Percentiles rank a stretch among this genome's conserved stretches.
These are phyloP conservation scores for Rhea pennata DNA, from an alignment of 2,113 vertebrate species.

Conservation along the genomic window DNA sequence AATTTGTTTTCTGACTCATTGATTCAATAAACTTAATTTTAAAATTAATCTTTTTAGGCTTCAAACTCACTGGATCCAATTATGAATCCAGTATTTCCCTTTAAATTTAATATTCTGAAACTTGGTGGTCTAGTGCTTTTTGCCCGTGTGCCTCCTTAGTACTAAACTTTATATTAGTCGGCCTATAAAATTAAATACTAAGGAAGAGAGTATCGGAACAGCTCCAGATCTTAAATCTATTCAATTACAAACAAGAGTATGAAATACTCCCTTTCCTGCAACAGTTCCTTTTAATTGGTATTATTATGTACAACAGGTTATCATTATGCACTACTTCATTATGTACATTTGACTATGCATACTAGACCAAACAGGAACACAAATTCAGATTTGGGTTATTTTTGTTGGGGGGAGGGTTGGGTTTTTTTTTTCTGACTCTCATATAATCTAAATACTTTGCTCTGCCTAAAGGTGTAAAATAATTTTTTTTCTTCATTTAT, in stretches of 20 bases:
- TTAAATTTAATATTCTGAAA: constrained; percentile 59
- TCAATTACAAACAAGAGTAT: not conserved
- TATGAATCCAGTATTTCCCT: constrained; percentile 7
- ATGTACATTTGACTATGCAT: not conserved
- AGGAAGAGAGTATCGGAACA: constrained; percentile 4
- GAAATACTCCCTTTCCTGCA: not conserved
- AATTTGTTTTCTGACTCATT: constrained; percentile 58
- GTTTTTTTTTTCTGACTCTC: not conserved
- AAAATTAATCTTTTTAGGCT: constrained; percentile 59
- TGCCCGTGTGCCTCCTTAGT: constrained; percentile 13
- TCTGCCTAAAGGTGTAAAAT: not conserved
- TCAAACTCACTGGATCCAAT: constrained; percentile 54
- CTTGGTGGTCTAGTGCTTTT: constrained; percentile 41
- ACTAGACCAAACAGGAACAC: not conserved
- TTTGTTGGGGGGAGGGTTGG: not conserved
- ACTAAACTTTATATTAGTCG: not conserved
- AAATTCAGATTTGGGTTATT: not conserved
- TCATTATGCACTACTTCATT: not conserved
- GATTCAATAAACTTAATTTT: constrained; percentile 62
- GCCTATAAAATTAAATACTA: constrained; percentile 19
- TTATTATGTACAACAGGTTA: not conserved
- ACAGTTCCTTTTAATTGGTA: not conserved
- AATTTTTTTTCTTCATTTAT: not conserved
- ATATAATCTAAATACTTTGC: not conserved
- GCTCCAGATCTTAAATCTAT: not conserved